Conservation (phyloP, 2,113 vertebrate species). For the Sinocyclocheilus maitianheensis region DNA sequence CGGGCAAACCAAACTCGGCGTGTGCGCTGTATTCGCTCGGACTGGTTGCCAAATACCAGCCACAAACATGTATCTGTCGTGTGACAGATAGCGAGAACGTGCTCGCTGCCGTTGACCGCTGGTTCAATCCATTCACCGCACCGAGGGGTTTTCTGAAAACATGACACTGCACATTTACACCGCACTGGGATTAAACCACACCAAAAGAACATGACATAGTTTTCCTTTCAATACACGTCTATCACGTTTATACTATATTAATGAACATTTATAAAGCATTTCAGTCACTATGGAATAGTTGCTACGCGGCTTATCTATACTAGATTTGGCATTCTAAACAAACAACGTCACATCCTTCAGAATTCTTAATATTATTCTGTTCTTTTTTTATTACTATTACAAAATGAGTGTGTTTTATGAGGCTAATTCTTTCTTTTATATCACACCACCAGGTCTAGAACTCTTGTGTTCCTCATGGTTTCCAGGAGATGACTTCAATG, state of each 20-base stretch:
- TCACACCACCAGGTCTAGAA: neutral
- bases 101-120: slow-evolving; percentile 37
- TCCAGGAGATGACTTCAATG: slow-evolving; percentile 81
- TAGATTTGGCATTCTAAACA: neutral
- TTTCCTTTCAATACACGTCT: neutral
- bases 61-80: slow-evolving; percentile 24
- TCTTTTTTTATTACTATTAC: neutral
- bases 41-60: neutral
- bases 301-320: neutral
- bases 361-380: neutral
- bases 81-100: slow-evolving; percentile 45
- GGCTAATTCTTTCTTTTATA: neutral
- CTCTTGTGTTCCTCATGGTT: slow-evolving; percentile 69
- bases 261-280: neutral
- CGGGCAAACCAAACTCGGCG: neutral
- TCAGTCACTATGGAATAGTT: neutral
- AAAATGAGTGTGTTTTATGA: neutral
- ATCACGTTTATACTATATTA: neutral
- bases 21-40: neutral
- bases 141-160: slow-evolving; percentile 33
- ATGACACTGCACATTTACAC: slow-evolving; percentile 42
- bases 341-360: neutral
- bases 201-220: neutral
- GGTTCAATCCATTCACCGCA: slow-evolving; percentile 38
- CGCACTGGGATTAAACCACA: neutral